Percentiles rank a stretch among this genome's conserved stretches.
Evolutionary conservation across 1,140 invertebrate species (phyloP).

Genomic region (Aphelenchoides avenae): DNA sequence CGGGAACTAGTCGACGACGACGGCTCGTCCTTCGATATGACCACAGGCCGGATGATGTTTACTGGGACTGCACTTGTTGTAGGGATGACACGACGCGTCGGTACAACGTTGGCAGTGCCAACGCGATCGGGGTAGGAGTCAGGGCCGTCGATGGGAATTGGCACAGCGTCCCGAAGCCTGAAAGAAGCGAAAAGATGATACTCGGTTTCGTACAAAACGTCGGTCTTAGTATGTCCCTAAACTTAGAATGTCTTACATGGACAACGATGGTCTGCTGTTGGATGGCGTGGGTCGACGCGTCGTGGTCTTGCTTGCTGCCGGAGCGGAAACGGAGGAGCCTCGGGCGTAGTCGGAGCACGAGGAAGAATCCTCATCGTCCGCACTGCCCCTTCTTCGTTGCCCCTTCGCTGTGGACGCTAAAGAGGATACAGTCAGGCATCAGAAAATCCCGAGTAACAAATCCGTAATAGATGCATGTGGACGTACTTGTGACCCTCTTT

Average conservation of each 20-base stretch:
- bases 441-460: background rate
- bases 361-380: slow-evolving; percentile 30
- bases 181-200: slow-evolving; percentile 4
- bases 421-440: background rate
- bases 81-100: too few relatives aligned
- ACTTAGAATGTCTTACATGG: background rate
- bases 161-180: slow-evolving; percentile 24
- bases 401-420: slow-evolving; percentile 12
- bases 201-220: background rate
- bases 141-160: slow-evolving; percentile 31
- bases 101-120: too few relatives aligned
- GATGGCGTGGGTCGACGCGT: background rate
- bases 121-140: too few relatives aligned
- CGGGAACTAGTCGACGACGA: background rate
- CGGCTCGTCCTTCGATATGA: background rate
- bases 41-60: too few relatives aligned
- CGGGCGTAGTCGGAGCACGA: slow-evolving; percentile 20
- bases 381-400: slow-evolving; percentile 8
- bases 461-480: background rate
- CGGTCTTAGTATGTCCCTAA: background rate
- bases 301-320: slow-evolving; percentile 10
- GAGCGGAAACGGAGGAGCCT: slow-evolving; percentile 15
- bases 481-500: slow-evolving; percentile 39
- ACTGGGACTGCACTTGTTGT: too few relatives aligned
- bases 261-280: background rate